Base-by-base conservation (phyloP, 1,140 invertebrate species). In the Luehdorfia chinensis region DNA sequence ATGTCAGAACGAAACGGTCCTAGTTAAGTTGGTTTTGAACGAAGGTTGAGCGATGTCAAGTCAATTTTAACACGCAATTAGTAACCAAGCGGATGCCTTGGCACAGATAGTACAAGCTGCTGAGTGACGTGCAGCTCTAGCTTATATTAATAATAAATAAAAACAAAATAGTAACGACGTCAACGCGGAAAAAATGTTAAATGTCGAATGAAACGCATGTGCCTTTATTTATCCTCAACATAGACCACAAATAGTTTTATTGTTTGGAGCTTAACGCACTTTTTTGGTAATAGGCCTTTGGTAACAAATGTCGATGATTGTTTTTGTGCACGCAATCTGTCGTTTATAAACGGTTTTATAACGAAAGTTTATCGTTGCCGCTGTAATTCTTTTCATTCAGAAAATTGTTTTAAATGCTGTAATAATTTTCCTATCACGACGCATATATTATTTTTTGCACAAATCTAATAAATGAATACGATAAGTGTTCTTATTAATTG, bases 11-110 rank as follows among this genome's bases (percentile, higher is more conserved):
- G 46, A 28, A 31, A 14, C 31, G 55, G 62, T 32, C 68, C 65
- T 27, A 43, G 31, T 9, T 56, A 61, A 36, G 50, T 39, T 49
- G 68, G 65, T 58, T 57, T 50, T 47, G 45, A 52, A 50, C 52
- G 72, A 81, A 81, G 75, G 80, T 75, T 81, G 66, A 74, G 55
- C 63, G 74, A 76, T 71, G 78, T 80, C 76, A 75, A 75, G 76
- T 83, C 71, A 85, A 83, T 74, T 85, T 79, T 83, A 80, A 77
- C 76, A 84, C 75, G 77, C 75, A 78, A 84, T 83, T 83, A 76
- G 70, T 72, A 75, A 73, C 51, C 60, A 57, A 56, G 53, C 66
- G 65, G 62, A 74, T 63, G 72, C 77, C 73, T 83, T 84, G 76
- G 71, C 77, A 80, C 74, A 61, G 59, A 77, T 83, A 66, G 55